phyloP scores from a whole-genome alignment of 2,113 vertebrate species.

The Pavo muticus region DNA sequence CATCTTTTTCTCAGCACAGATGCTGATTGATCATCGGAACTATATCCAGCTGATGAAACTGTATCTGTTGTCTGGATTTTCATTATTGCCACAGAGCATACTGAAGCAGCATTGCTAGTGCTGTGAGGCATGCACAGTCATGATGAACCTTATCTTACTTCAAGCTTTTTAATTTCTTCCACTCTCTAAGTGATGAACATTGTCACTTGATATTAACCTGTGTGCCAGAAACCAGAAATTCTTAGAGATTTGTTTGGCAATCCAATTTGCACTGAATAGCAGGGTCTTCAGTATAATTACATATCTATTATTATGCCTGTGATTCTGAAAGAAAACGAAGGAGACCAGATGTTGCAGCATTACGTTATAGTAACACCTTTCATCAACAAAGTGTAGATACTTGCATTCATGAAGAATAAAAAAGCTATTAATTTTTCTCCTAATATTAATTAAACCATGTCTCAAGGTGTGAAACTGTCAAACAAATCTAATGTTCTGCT shows the following conservation, averaged over 20 bases:
- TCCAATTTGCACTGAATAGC: background rate
- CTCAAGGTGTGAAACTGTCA: background rate
- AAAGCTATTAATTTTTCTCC: background rate
- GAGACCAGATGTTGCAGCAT: background rate
- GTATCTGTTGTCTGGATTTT: background rate
- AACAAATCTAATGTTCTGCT: background rate
- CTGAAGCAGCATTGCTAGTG: background rate
- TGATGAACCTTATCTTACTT: background rate
- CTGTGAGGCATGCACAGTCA: no score
- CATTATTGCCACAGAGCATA: background rate
- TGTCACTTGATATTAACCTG: background rate
- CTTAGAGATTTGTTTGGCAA: background rate
- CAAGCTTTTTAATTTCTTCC: background rate
- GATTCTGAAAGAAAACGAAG: background rate
- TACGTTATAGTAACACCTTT: background rate
- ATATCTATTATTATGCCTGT: background rate
- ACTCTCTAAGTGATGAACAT: background rate
- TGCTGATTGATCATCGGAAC: background rate
- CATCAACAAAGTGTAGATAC: background rate
- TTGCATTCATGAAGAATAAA: background rate
- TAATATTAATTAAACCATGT: constrained; percentile 21
- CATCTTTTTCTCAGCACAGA: background rate
- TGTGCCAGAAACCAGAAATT: background rate
- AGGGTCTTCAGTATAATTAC: background rate
- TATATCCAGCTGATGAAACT: background rate